Percentiles rank a stretch among this genome's conserved stretches.
Conservation (phyloP, 64 coral and sea anemone species). For the Acropora tenuis region DNA sequence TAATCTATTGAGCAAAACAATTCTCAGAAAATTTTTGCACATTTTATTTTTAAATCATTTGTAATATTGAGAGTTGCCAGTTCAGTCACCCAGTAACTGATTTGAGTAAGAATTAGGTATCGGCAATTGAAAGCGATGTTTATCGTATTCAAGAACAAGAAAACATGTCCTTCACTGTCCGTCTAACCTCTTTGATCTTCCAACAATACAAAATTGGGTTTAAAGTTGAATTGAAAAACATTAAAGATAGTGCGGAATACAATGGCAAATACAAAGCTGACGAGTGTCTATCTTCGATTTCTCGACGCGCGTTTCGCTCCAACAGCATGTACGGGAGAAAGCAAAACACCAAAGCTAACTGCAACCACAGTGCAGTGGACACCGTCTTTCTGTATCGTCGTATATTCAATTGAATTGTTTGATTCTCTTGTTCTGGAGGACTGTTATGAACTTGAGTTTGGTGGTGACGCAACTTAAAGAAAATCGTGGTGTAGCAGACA, state of each 20-base stretch:
- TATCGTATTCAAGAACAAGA: too few relatives aligned
- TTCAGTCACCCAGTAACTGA: too few relatives aligned
- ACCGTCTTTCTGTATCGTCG: background rate
- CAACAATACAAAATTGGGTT: background rate
- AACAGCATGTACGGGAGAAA: background rate
- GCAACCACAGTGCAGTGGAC: background rate
- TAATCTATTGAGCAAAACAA: too few relatives aligned
- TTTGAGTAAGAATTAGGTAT: too few relatives aligned
- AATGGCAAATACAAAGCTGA: background rate
- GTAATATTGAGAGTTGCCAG: too few relatives aligned
- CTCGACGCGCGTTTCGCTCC: background rate
- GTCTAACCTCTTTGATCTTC: background rate
- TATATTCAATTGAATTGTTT: background rate
- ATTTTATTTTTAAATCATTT: too few relatives aligned
- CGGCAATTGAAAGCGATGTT: too few relatives aligned
- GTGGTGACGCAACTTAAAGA: background rate
- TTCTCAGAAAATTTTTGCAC: too few relatives aligned
- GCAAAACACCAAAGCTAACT: background rate
- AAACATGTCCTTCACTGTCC: background rate
- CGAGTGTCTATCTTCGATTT: background rate
- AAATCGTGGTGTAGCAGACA: background rate
- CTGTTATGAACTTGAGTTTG: background rate
- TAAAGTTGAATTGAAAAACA: background rate
- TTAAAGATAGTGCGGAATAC: background rate
- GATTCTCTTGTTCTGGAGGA: background rate